Base-by-base conservation (phyloP, 1,140 invertebrate genomes). In the Drosophila cardini region DNA sequence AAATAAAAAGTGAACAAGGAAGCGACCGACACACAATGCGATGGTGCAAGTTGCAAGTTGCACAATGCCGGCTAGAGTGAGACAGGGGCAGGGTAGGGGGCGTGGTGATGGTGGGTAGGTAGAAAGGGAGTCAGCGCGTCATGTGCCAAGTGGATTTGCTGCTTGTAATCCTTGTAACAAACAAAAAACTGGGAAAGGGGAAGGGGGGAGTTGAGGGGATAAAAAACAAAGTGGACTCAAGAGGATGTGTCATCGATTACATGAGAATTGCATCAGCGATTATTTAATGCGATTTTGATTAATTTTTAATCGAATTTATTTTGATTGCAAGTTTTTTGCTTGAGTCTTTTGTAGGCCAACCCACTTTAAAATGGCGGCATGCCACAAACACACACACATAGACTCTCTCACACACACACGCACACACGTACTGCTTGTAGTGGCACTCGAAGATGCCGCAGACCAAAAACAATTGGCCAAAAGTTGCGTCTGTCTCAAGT, bases 81-180 rank as follows among this genome's bases (percentile, higher is more conserved):
- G 32, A 8, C 9, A 6, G 38, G 26, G 46, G 42, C 10, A n/a
- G 52, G 45, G 40, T 21, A n/a, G 26, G 10, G 55, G 5, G 26
- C 7, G 26, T 16, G 32, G 11, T 13, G 34, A 10, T 4, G n/a
- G 21, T 1, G 38, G 26, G 46, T 42, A n/a, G 52, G 46, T 18
- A 26, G 53, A 42, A 42, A n/a, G 52, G 45, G 40, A 26, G 53
- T 16, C 48, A 30, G 65, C 45, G 80, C 80, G 68, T 79, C 83
- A 82, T 83, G 79, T 83, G 82, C 42, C 83, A 86, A 86, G 83
- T 86, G 82, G 78, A 78, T 79, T 84, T 65, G 34, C 70, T 72
- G 78, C 75, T 82, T 82, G 82, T 86, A 86, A 86, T 87, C 83
- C 68, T 53, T 67, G 76, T 61, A 53, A 32, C 61, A 58, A 38